Evolutionary conservation across 2,888 invertebrate genomes (phyloP), one percentile per base, ranked within the genome.

Genomic region (Sphaeridia pumilis): DNA sequence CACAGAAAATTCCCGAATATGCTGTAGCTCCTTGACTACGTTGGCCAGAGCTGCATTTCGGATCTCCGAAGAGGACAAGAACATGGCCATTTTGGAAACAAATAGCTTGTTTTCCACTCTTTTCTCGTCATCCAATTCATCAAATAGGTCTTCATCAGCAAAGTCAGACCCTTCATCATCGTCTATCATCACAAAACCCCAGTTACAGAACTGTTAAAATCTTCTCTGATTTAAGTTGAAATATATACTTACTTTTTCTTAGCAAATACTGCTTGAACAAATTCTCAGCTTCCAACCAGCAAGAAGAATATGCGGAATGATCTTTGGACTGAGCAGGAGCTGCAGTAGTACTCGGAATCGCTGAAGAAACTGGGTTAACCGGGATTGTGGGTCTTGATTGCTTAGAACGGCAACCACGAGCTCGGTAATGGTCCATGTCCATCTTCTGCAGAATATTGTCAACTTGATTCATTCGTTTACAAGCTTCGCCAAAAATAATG

Each of bases 51-150:
- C 52, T 7, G 43, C 47, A 12, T 58, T 49, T 3, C 58, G 38
- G 10, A 54, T 44, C 2, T 53, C 43, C 36, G 54, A 49, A 10
- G 59, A 52, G 3, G 59, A 34, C 10, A 59, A 59, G 41, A 61
- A 42, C 4, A 59, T 49, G 38, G 52, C 41, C 56, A 61, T 52
- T 1, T 59, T 10, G 4, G 59, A 55, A 31, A 57, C 49, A 3
- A 55, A 51, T 2, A 61, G 12, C n/a, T 51, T 41, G 17, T 51
- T 54, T 46, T 59, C 61, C 7, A 46, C 41, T 7, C 21, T 31
- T n/a, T n/a, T 41, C 41, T 7, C 41, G 38, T 28, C 3, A n/a
- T 24, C 4, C n/a, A 46, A 38, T 36, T 26, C 25, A 45, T 25
- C 12, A 10, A 14, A 4, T 21, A n/a, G 43, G 20, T 34, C 12